Base-by-base conservation (phyloP, 2,797 vertebrate genomes). In the Brachymystax lenok region DNA sequence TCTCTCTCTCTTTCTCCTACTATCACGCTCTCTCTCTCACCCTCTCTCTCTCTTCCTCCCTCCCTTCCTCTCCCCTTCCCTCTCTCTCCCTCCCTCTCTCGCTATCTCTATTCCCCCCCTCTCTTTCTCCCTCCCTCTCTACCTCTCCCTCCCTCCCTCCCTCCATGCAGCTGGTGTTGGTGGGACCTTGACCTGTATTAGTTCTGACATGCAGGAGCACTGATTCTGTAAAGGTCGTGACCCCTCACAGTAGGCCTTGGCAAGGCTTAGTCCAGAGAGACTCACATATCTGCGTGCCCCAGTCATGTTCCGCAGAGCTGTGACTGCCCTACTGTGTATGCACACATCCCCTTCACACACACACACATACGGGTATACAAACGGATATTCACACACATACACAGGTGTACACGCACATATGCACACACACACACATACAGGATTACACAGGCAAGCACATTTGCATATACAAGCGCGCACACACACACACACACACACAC, bases 221-320 rank as follows among this genome's bases (percentile, higher is more conserved):
- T 95, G 95, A 95, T 96, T 95, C 95, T 95, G 96, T 96, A 96
- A 96, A 94, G 96, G 95, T 96, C 90, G 73, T 84, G 93, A 93
- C 92, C 94, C 72, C 77, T 81, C 94, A 74, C 94, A 94, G 93
- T 83, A 69, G 92, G 94, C 73, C 86, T 86, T 77, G 81, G 89
- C 90, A 88, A 89, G 83, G 87, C 89, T 88, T 91, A 91, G 82
- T 88, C 86, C 79, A 70, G 46, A 70, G 46, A 81, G 85, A 86
- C 91, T 93, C 72, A 90, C 92, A 96, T 94, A 96, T 95, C 95
- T 96, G 94, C 89, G 85, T 81, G 86, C 82, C 80, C 83, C 28
- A 17, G 87, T 79, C 75, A 59, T 74, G 79, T 4, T 76, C 84
- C 82, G 75, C 88, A 3, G 59, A 10, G 59, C 8, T 10, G 59